phyloP scores from a whole-genome alignment of 2,888 invertebrate genomes.

The Zele albiditarsus region DNA sequence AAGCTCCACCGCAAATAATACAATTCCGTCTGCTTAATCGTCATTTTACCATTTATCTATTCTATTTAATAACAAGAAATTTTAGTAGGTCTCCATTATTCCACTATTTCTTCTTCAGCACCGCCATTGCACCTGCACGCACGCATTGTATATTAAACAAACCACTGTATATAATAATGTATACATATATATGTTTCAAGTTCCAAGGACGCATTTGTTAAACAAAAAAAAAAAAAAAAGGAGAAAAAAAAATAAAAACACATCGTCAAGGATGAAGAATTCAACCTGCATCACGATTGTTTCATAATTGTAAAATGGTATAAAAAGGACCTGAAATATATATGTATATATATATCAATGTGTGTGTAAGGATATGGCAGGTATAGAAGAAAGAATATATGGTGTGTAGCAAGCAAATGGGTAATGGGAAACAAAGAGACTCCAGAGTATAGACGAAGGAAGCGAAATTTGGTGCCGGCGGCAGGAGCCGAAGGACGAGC shows the following conservation, averaged over 20 bases:
- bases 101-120: background rate
- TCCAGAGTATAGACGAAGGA: slow-evolving; percentile 6
- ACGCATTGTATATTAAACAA: slow-evolving; percentile 6
- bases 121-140: background rate
- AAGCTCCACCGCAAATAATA: background rate
- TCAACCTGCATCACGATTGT: slow-evolving; percentile 30
- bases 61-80: background rate
- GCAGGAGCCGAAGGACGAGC: slow-evolving; percentile 38
- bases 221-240: too few relatives aligned
- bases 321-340: slow-evolving; percentile 2
- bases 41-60: slow-evolving; percentile 1
- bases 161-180: background rate
- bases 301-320: slow-evolving; percentile 28
- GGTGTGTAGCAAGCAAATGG: slow-evolving; percentile 32
- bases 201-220: slow-evolving; percentile 5
- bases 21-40: background rate
- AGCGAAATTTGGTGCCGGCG: slow-evolving; percentile 33
- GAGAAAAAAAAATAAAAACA: background rate
- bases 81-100: background rate
- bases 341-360: background rate
- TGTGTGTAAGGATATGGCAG: background rate
- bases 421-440: slow-evolving; percentile 1
- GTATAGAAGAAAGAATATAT: background rate
- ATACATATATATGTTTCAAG: background rate
- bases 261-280: slow-evolving; percentile 9